phyloP scores from a whole-genome alignment of 2,888 invertebrate species.

The Rhaphigaster nebulosa region DNA sequence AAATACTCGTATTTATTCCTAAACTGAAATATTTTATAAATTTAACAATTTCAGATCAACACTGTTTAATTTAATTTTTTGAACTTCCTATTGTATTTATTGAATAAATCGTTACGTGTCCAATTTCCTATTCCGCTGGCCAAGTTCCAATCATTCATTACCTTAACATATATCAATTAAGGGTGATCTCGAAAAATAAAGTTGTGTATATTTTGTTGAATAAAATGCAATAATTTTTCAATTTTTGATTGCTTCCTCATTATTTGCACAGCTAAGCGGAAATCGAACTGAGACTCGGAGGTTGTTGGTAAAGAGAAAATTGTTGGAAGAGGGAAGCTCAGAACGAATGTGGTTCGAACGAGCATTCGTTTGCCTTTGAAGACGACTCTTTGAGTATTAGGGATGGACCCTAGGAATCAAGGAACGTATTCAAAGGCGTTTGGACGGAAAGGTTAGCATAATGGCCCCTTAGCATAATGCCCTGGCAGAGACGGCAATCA shows the following conservation, averaged over 20 bases:
- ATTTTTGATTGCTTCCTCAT: background rate
- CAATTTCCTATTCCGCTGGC: no score
- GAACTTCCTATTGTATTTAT: no score
- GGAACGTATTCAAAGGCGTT: slow-evolving; percentile 55
- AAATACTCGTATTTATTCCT: no score
- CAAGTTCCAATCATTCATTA: no score
- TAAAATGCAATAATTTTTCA: background rate
- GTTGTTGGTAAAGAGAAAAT: background rate
- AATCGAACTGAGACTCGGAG: background rate
- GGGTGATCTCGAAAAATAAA: no score
- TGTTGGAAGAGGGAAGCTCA: background rate
- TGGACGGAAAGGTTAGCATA: slow-evolving; percentile 48
- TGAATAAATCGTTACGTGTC: no score
- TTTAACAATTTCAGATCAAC: no score
- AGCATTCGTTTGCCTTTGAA: slow-evolving; percentile 17
- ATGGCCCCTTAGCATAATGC: slow-evolving; percentile 48
- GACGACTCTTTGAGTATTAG: slow-evolving; percentile 48
- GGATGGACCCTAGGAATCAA: slow-evolving; percentile 36
- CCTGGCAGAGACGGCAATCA: background rate
- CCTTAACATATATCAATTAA: no score
- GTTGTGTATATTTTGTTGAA: background rate
- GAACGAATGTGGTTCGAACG: slow-evolving; percentile 27
- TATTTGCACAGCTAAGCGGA: background rate
- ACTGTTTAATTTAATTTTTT: no score
- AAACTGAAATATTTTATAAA: no score